phyloP scores from a whole-genome alignment of 2,888 invertebrate genomes.

The Mellilla xanthometata region DNA sequence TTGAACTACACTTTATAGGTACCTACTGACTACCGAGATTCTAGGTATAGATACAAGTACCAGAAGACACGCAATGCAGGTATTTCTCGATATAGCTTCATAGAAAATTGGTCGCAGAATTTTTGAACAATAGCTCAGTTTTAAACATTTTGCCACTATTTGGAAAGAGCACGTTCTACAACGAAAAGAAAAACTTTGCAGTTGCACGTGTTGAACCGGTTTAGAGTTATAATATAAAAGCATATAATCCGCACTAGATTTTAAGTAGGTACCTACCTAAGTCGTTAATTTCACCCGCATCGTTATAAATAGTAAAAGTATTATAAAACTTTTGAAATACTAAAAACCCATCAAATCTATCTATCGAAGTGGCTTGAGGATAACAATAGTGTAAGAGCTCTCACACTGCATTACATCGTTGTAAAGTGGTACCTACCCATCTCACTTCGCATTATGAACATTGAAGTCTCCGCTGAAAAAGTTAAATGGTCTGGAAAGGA shows the following conservation, averaged over 20 bases:
- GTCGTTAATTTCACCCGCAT: too few species aligned
- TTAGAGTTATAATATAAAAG: too few species aligned
- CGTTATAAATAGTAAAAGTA: too few species aligned
- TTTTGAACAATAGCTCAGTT: not conserved
- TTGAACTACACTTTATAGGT: not conserved
- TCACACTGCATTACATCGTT: constrained; percentile 15
- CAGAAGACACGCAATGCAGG: not conserved
- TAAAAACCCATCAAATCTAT: too few species aligned
- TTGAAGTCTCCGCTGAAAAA: constrained; percentile 63
- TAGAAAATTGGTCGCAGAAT: not conserved
- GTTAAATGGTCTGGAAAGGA: constrained; percentile 71
- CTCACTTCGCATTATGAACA: constrained; percentile 51
- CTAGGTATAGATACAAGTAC: too few species aligned
- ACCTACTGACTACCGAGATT: too few species aligned
- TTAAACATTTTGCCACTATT: not conserved
- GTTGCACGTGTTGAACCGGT: not conserved
- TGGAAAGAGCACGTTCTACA: constrained; percentile 2
- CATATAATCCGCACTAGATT: too few species aligned
- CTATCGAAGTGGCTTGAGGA: too few species aligned
- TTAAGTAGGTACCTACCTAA: too few species aligned
- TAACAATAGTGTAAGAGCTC: constrained; percentile 9
- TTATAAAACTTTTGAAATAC: too few species aligned
- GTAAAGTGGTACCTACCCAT: constrained; percentile 28
- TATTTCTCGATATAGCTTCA: not conserved
- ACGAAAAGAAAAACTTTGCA: constrained; percentile 4